Base-by-base conservation (phyloP, 2,888 invertebrate genomes). In the Microplitis deprimator region DNA sequence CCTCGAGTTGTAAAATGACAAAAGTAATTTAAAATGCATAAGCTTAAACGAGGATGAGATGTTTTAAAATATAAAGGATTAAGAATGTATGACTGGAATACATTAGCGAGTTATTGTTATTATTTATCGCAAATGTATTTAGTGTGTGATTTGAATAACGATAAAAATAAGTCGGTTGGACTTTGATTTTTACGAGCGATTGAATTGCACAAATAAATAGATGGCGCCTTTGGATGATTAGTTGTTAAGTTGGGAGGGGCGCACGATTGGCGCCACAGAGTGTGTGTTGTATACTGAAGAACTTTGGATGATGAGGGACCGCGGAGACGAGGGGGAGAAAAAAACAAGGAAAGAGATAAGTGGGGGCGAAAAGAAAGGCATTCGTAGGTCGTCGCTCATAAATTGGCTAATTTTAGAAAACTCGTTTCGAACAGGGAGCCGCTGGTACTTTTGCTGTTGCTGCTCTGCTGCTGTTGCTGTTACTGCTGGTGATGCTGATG, bases 371-470 rank as follows among this genome's bases (percentile, higher is more conserved):
- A 73, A 81, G 79, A 80, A 81, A 81, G 81, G 78, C 82, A 81
- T 81, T 82, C 80, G 82, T 81, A 79, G 80, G 81, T 82, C 79
- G 80, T 80, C 80, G 84, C 81, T 82, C 83, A 81, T 84, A 83
- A 84, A 84, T 83, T 82, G 81, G 84, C 83, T 83, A 84, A 84
- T 83, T 83, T 83, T 83, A 83, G 81, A 84, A 82, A 85, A 85
- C 84, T 78, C 79, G 84, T 84, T 83, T 83, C 50, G 68, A 75
- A 16, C 62, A 41, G 73, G 67, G 67, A 65, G 59, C 67, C 62
- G 72, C 50, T 50, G 50, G 29, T 29, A 29, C 50, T 50, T 13
- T 50, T 50, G 50, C 50, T 13, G 50, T 10, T 50, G 50, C 50
- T 50, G 10, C 13, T 2, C 50, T 50, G 50, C 2, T 50, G 50